Percentiles rank a stretch among this genome's conserved stretches.
Conservation (phyloP, 2,797 vertebrate genomes). For the Thalassophryne amazonica region DNA sequence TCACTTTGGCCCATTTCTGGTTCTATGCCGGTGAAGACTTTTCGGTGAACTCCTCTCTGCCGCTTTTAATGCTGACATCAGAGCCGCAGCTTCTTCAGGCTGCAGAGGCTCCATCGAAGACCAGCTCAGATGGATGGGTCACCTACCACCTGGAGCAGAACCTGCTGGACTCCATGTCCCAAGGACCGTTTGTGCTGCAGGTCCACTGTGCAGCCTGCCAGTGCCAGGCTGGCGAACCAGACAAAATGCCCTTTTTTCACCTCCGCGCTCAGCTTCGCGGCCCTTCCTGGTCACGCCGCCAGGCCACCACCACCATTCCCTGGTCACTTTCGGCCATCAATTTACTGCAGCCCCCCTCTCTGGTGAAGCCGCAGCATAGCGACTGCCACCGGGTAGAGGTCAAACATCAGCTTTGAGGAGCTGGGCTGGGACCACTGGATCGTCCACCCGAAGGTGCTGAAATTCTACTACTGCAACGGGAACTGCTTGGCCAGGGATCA, state of each 20-base stretch:
- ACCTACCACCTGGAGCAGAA: constrained; percentile 73
- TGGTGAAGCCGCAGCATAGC: constrained; percentile 56
- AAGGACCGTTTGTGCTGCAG: constrained; percentile 79
- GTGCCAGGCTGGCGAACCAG: constrained; percentile 60
- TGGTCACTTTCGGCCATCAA: constrained; percentile 83
- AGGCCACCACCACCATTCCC: constrained; percentile 65
- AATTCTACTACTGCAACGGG: constrained; percentile 91
- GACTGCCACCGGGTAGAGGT: constrained; percentile 83
- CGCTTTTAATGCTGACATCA: constrained; percentile 58
- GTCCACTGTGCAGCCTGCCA: constrained; percentile 80
- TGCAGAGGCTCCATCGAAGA: constrained; percentile 35
- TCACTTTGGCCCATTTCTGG: constrained; percentile 88
- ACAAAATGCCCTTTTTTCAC: constrained; percentile 87
- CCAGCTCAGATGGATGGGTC: constrained; percentile 75
- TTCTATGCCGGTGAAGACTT: constrained; percentile 76
- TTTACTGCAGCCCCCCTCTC: constrained; percentile 80
- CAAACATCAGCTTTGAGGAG: constrained; percentile 89
- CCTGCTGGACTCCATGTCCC: constrained; percentile 59
- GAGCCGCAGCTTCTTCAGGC: constrained; percentile 55
- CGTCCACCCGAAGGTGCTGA: constrained; percentile 84
- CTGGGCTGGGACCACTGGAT: constrained; percentile 96
- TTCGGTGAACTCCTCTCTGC: constrained; percentile 28
- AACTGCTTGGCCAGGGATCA: constrained; percentile 77
- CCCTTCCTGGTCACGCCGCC: constrained; percentile 58
- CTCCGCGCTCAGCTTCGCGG: constrained; percentile 57